Conservation (phyloP, 2,888 invertebrate species). For the Dolichopus griseipennis region DNA sequence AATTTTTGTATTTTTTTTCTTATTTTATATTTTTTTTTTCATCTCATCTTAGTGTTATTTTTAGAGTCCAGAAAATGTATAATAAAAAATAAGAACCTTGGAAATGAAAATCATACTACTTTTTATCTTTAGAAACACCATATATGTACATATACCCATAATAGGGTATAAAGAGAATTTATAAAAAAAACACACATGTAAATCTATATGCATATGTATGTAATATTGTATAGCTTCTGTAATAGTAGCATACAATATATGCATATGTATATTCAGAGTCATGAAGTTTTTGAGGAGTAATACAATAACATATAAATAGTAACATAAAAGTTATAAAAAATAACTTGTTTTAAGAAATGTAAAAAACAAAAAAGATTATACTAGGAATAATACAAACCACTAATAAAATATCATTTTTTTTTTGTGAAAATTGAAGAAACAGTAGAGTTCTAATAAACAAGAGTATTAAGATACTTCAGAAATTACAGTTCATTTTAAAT, state of each 20-base stretch:
- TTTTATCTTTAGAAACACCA: too few species aligned
- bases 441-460: too few species aligned
- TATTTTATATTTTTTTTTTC: neutral
- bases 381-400: too few species aligned
- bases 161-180: neutral
- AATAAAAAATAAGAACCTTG: neutral
- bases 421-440: too few species aligned
- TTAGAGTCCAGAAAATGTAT: neutral
- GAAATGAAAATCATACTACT: neutral
- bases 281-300: neutral
- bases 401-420: too few species aligned
- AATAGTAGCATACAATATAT: too few species aligned
- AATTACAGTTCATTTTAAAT: too few species aligned
- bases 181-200: neutral
- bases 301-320: neutral
- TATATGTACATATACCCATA: too few species aligned
- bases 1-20: neutral
- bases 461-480: too few species aligned
- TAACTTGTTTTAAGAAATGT: neutral
- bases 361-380: too few species aligned
- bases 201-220: neutral
- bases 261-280: too few species aligned
- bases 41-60: neutral
- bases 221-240: neutral
- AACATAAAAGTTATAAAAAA: conserved; percentile 1